Conservation (phyloP, 2,888 invertebrate species). For the Melanostoma mellinum region DNA sequence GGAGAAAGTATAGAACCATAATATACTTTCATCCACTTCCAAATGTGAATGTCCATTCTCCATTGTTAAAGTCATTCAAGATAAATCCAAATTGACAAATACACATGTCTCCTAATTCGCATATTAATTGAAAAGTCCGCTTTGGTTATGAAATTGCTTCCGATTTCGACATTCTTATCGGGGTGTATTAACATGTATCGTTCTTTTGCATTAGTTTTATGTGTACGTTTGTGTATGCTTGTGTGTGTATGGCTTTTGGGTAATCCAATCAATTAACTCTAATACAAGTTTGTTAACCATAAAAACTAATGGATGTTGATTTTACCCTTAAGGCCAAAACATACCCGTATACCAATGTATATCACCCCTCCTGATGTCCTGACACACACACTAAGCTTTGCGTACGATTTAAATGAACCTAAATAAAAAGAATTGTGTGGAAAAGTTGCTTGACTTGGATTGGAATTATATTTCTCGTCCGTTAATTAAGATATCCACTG, state of each 20-base stretch:
- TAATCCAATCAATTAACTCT: conserved; percentile 71
- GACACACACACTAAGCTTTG: too few relatives aligned
- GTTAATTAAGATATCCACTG: conserved; percentile 34
- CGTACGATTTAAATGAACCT: too few relatives aligned
- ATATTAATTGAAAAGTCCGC: conserved; percentile 77
- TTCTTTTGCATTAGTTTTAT: background rate
- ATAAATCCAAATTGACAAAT: conserved; percentile 70
- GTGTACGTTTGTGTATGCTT: conserved; percentile 11
- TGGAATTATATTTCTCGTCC: conserved; percentile 47
- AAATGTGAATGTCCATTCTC: conserved; percentile 9
- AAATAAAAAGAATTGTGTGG: background rate
- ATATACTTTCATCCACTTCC: conserved; percentile 44
- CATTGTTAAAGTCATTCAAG: conserved; percentile 60
- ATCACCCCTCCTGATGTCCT: too few relatives aligned
- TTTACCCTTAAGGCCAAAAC: conserved; percentile 52
- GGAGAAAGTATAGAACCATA: conserved; percentile 32
- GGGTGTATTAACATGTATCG: conserved; percentile 57
- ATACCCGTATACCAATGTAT: too few relatives aligned
- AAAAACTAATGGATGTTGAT: conserved; percentile 73
- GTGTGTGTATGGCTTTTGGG: conserved; percentile 37
- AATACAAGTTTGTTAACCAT: conserved; percentile 66
- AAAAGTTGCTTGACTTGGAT: conserved; percentile 24
- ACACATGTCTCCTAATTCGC: conserved; percentile 75
- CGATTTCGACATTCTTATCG: conserved; percentile 51
- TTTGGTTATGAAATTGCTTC: conserved; percentile 68